Conservation (phyloP, 2,888 invertebrate species). For the Argyra leucocephala region DNA sequence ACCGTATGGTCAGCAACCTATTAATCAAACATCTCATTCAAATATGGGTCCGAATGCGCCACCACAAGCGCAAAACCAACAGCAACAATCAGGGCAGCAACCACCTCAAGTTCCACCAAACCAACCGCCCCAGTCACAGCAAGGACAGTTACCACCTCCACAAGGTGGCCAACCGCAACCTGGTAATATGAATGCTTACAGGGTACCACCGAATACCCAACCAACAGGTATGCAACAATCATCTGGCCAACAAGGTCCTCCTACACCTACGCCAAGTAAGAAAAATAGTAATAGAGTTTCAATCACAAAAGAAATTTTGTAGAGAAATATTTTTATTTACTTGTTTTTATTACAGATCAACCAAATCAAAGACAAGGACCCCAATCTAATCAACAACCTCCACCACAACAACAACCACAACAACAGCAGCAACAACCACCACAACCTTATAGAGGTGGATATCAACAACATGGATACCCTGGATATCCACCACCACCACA, state of each 20-base stretch:
- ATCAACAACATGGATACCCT: conserved; percentile 47
- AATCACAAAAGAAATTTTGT: not conserved
- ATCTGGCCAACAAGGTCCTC: conserved; percentile 23
- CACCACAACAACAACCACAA: conserved; percentile 33
- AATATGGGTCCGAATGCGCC: conserved; percentile 1
- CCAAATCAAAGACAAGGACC: conserved; percentile 45
- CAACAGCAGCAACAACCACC: conserved; percentile 51
- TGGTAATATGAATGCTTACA: conserved; percentile 16
- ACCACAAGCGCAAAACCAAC: conserved; percentile 31
- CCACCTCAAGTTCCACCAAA: conserved; percentile 31
- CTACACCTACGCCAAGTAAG: conserved; percentile 28
- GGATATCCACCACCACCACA: conserved; percentile 47
- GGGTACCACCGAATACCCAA: conserved; percentile 32
- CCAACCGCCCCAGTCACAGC: conserved; percentile 33
- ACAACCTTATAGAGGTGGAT: conserved; percentile 49
- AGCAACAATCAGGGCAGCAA: conserved; percentile 30
- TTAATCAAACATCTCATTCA: conserved; percentile 27
- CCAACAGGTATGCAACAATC: conserved; percentile 31
- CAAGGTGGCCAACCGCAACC: conserved; percentile 16
- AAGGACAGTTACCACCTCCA: conserved; percentile 9
- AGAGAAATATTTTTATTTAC: not conserved
- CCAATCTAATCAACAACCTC: conserved; percentile 26
- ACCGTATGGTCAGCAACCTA: conserved; percentile 40
- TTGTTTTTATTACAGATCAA: conserved; percentile 40
- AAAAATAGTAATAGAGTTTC: conserved; percentile 24